phyloP scores from a whole-genome alignment of 2,797 vertebrate genomes.

The Fistularia tabacaria region DNA sequence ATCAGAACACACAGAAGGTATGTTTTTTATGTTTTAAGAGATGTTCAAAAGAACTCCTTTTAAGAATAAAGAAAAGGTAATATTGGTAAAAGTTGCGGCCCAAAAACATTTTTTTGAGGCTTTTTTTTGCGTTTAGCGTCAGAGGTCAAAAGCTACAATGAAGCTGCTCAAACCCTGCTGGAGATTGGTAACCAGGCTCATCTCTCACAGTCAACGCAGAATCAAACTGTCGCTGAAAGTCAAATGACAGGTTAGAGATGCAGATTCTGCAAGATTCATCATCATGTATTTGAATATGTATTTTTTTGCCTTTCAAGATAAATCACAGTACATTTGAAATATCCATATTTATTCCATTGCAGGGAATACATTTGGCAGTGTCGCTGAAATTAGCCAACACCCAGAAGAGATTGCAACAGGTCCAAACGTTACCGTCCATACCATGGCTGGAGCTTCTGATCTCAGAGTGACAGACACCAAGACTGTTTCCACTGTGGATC shows the following conservation, averaged over 20 bases:
- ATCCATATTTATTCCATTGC: constrained; percentile 19
- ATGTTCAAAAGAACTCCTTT: neutral
- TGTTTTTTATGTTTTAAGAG: constrained; percentile 23
- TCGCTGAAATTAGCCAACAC: constrained; percentile 26
- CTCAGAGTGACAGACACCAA: constrained; percentile 14
- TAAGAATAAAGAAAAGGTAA: neutral
- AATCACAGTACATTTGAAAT: too few species aligned
- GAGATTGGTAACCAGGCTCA: constrained; percentile 82
- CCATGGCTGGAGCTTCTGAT: neutral
- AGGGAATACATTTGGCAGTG: constrained; percentile 23
- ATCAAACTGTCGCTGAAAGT: constrained; percentile 8
- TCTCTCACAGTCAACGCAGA: constrained; percentile 38
- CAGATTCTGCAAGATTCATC: neutral
- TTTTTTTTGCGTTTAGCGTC: constrained; percentile 43
- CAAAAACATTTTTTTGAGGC: neutral
- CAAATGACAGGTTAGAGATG: constrained; percentile 31
- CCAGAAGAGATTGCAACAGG: constrained; percentile 28
- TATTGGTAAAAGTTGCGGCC: neutral
- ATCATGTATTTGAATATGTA: neutral
- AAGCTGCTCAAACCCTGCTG: constrained; percentile 90
- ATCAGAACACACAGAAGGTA: constrained; percentile 79
- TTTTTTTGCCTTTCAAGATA: neutral
- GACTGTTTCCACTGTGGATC: neutral
- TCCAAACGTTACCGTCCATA: constrained; percentile 8
- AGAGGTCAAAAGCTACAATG: constrained; percentile 81